Base-by-base conservation (phyloP, 1,140 invertebrate genomes). In the Drosophila sp. region DNA sequence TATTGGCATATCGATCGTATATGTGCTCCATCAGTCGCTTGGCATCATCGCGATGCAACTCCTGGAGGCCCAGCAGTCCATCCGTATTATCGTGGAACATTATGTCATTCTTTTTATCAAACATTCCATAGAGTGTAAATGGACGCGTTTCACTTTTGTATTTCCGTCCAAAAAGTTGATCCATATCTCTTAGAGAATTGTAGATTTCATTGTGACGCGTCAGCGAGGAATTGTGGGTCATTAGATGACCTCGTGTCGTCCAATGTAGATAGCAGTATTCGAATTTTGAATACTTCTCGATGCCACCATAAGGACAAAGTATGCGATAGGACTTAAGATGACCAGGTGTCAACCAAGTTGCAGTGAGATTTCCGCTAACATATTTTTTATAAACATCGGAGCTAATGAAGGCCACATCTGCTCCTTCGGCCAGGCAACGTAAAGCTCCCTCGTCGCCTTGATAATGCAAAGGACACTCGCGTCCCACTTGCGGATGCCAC, bases 351-450 rank as follows among this genome's bases (percentile, higher is more conserved):
- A 82, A 32, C 90, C 91, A 92, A 17, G 70, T 57, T 4, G 80
- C 63, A 2, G 82, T 87, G 38, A 91, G 33, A 70, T 89, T 90
- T 68, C 92, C 92, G 93, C 94, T 93, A 76, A 93, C 91, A 71
- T 93, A 94, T 86, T 95, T 94, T 54, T 95, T 93, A 41, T 96
- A 94, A 3, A 95, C 95, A 54, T 94, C 94, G 63, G 95, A 93
- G 63, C 95, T 96, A 1, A 98, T 93, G 91, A 98, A 98, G 0
- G 97, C 97, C 0, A 99, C 96, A 90, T 98, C 96, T 29, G 94
- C 97, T 25, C 93, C 93, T 17, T 94, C 95, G n/a, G 95, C 93
- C 6, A 99, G 93, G 90, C 97, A 98, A 72, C 95, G 93, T 60
- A 98, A 94, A 2, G 97, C 96, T 2, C 95, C 94, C 72, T 93